Evolutionary conservation across 2,797 vertebrate genomes (phyloP), one percentile per base, ranked within the genome.

Genomic region (Cirrhinus molitorella): DNA sequence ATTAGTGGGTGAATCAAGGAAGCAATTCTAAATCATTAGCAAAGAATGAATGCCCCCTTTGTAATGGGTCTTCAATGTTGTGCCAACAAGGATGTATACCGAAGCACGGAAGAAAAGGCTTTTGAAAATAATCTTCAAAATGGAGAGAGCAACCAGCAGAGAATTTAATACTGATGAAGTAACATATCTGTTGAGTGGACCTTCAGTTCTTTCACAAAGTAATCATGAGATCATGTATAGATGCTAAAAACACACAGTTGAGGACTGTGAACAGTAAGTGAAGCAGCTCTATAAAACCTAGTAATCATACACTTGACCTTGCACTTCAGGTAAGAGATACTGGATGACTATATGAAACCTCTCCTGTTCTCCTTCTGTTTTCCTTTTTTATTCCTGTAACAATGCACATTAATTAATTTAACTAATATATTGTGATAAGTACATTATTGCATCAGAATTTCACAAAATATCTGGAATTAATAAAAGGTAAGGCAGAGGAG

Each of bases 391-490:
- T 21, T 28, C 9, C 37, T 40, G 37, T 40, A 40, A 40, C 40
- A 43, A 21, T 5, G 5, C 71, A 55, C 21, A 51, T 34, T 0
- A 19, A 40, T 40, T 21, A 9, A 70, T 70, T 47, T 31, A 76
- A 76, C 16, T 57, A 51, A 57, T 57, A 68, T 53, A 55, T 11
- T 55, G 59, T 67, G 19, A 28, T 78, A 74, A 85, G 73, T 63
- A 34, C n/a, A 67, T 57, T 87, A 71, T 81, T 83, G 76, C 65
- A 85, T 84, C 51, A 84, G 65, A 59, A 28, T 86, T 59, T 10
- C 10, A 88, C 90, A 82, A 82, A 66, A 37, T 83, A 83, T 81
- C 85, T 88, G 63, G 83, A 86, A 83, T 75, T 88, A 91, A 88
- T 88, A 87, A 80, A 77, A 51, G 76, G 79, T 88, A 82, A 88